Conservation (phyloP, 2,888 invertebrate species). For the Caenorhabditis zanzibari region DNA sequence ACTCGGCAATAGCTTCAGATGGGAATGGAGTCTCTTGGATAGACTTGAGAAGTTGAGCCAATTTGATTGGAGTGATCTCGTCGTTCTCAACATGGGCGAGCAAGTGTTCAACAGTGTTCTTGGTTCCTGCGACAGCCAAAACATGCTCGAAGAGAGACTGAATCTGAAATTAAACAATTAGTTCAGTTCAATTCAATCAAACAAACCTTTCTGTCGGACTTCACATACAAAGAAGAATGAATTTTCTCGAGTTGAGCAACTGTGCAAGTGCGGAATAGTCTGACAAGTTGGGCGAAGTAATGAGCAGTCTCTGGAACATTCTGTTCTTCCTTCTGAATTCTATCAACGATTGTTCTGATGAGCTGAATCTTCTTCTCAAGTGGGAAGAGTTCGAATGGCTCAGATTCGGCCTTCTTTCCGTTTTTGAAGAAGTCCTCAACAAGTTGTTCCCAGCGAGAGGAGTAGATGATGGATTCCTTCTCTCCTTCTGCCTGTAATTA, state of each 20-base stretch:
- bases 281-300: slow-evolving; percentile 75
- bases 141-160: slow-evolving; percentile 73
- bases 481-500: slow-evolving; percentile 60
- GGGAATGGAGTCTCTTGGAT: slow-evolving; percentile 73
- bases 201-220: slow-evolving; percentile 63
- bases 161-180: slow-evolving; percentile 39
- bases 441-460: slow-evolving; percentile 68
- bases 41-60: slow-evolving; percentile 70
- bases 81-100: slow-evolving; percentile 65
- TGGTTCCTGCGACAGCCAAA: slow-evolving; percentile 75
- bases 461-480: slow-evolving; percentile 70
- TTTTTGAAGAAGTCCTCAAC: slow-evolving; percentile 75
- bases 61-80: slow-evolving; percentile 57
- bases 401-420: slow-evolving; percentile 65
- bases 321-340: slow-evolving; percentile 65
- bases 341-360: slow-evolving; percentile 61
- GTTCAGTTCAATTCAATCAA: no score
- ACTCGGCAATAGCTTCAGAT: slow-evolving; percentile 66
- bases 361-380: slow-evolving; percentile 69
- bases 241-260: slow-evolving; percentile 74
- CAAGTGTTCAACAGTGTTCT: slow-evolving; percentile 72
- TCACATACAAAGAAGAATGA: slow-evolving; percentile 65
- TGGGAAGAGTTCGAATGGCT: slow-evolving; percentile 66
- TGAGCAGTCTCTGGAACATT: slow-evolving; percentile 68
- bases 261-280: slow-evolving; percentile 74